These are phyloP conservation scores for Peromyscus attwateri DNA, from an alignment of 2,797 vertebrate species.

Conservation along the genomic window DNA sequence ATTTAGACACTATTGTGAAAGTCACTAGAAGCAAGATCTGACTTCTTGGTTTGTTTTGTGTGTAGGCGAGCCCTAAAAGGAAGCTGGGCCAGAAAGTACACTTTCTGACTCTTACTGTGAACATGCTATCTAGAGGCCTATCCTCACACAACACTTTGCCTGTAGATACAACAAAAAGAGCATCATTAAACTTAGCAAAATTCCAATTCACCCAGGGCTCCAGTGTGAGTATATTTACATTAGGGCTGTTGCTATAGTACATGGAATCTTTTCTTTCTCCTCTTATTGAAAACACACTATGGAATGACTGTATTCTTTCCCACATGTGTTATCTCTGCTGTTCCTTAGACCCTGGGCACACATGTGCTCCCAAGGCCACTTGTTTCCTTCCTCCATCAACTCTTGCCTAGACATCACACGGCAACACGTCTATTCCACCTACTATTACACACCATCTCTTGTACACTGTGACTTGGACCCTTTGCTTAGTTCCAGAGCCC, in stretches of 20 bases:
- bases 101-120: not conserved
- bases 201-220: not conserved
- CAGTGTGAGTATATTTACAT: not conserved
- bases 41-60: constrained; percentile 25
- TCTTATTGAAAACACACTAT: not conserved
- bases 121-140: constrained; percentile 43
- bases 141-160: not conserved
- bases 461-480: not conserved
- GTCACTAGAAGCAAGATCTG: constrained; percentile 33
- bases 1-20: constrained; percentile 45
- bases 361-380: not conserved
- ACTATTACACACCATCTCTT: not conserved
- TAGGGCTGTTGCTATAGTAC: not conserved
- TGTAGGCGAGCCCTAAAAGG: not conserved
- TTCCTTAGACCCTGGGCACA: not conserved
- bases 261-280: not conserved
- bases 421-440: not conserved
- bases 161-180: constrained; percentile 52
- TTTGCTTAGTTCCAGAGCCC: not conserved
- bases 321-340: not conserved
- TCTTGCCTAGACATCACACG: not conserved
- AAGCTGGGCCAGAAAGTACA: not conserved
- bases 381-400: not conserved
- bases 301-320: not conserved
- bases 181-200: not conserved